These are phyloP conservation scores for Homarus gammarus DNA, from an alignment of 2,888 invertebrate species.

Conservation along the genomic window DNA sequence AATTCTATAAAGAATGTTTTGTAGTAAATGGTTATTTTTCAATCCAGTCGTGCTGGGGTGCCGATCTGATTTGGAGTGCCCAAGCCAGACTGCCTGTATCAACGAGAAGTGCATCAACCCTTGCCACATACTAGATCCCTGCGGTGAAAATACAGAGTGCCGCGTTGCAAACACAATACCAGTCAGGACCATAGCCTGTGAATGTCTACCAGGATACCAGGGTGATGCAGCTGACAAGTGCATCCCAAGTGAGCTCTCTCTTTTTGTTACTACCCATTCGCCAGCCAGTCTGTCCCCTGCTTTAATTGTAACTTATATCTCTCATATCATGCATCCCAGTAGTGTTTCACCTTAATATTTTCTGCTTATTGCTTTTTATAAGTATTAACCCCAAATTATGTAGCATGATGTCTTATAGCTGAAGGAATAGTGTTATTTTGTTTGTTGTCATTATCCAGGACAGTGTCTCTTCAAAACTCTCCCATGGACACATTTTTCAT, in stretches of 20 bases:
- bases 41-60: conserved; percentile 83
- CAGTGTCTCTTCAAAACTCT: no score
- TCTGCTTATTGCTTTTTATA: neutral
- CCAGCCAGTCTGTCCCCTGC: neutral
- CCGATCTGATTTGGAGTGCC: conserved; percentile 89
- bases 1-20: conserved; percentile 10
- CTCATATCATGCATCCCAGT: neutral
- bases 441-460: no score
- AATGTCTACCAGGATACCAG: conserved; percentile 92
- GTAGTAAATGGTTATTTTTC: neutral
- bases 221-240: conserved; percentile 93
- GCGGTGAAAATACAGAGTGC: conserved; percentile 88
- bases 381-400: neutral
- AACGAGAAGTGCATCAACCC: conserved; percentile 91
- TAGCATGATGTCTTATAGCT: no score
- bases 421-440: no score
- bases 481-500: no score
- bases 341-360: no score
- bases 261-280: neutral
- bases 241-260: conserved; percentile 85
- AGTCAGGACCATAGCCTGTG: conserved; percentile 92
- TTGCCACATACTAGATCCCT: conserved; percentile 89
- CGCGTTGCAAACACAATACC: conserved; percentile 90
- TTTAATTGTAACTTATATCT: neutral
- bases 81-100: conserved; percentile 88